Conservation (phyloP, 2,888 invertebrate genomes). For the Netelia fuscicornis region DNA sequence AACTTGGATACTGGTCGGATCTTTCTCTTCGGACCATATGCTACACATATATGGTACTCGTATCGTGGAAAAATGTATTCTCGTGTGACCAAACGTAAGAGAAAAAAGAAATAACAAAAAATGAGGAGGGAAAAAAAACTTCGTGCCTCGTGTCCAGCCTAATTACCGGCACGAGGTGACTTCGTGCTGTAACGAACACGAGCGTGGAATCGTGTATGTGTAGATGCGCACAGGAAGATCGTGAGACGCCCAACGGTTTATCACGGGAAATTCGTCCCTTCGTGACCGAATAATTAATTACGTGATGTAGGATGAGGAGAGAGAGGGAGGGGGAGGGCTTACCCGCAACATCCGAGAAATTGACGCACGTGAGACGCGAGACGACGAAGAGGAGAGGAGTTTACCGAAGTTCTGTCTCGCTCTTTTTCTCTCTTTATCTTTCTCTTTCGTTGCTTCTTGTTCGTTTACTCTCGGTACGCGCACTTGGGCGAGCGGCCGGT, state of each 20-base stretch:
- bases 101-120: constrained; percentile 11
- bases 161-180: constrained; percentile 45
- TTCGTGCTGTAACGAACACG: background rate
- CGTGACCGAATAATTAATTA: constrained; percentile 54
- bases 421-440: constrained; percentile 44
- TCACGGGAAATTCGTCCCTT: constrained; percentile 51
- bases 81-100: constrained; percentile 9
- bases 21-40: background rate
- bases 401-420: background rate
- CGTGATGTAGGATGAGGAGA: background rate
- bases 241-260: constrained; percentile 23
- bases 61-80: constrained; percentile 12
- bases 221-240: constrained; percentile 5
- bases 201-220: background rate
- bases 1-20: constrained; percentile 31
- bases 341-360: constrained; percentile 32
- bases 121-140: background rate
- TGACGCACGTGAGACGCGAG: constrained; percentile 24
- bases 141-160: constrained; percentile 42
- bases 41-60: background rate
- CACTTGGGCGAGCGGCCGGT: constrained; percentile 54
- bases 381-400: constrained; percentile 44
- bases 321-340: background rate
- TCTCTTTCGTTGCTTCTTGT: constrained; percentile 46
- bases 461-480: constrained; percentile 42